Evolutionary conservation across 2,113 vertebrate species (phyloP).

Genomic region (Odocoileus hemionus): DNA sequence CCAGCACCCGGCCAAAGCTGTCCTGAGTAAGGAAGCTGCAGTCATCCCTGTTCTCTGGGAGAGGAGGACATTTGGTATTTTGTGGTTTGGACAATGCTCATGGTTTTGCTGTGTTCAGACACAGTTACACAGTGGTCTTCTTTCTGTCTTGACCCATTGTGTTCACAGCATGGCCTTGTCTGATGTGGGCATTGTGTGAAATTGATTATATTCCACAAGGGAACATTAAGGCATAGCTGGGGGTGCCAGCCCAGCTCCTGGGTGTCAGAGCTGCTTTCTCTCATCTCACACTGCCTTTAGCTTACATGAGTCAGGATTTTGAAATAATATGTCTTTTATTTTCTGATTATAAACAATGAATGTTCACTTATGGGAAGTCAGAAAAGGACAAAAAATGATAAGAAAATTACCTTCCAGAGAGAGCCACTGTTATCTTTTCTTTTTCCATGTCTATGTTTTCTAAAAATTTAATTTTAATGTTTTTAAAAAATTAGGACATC

Average conservation of each 20-base stretch:
- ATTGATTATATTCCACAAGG: too few relatives aligned
- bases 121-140: too few relatives aligned
- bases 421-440: not conserved
- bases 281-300: not conserved
- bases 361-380: not conserved
- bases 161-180: not conserved
- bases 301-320: not conserved
- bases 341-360: not conserved
- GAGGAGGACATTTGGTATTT: rapidly evolving
- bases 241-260: not conserved
- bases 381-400: not conserved
- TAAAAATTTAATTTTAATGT: not conserved
- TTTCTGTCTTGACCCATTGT: not conserved
- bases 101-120: not conserved
- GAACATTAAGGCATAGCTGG: rapidly evolving
- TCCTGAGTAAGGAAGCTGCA: rapidly evolving
- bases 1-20: not conserved
- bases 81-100: not conserved
- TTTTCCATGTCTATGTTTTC: not conserved
- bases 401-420: not conserved
- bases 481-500: not conserved
- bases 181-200: not conserved
- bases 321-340: not conserved
- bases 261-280: too few relatives aligned
- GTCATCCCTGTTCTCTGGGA: not conserved